Percentiles rank a stretch among this genome's conserved stretches.
Evolutionary conservation across 2,113 vertebrate species (phyloP).

Genomic region (Aptenodytes forsteri): DNA sequence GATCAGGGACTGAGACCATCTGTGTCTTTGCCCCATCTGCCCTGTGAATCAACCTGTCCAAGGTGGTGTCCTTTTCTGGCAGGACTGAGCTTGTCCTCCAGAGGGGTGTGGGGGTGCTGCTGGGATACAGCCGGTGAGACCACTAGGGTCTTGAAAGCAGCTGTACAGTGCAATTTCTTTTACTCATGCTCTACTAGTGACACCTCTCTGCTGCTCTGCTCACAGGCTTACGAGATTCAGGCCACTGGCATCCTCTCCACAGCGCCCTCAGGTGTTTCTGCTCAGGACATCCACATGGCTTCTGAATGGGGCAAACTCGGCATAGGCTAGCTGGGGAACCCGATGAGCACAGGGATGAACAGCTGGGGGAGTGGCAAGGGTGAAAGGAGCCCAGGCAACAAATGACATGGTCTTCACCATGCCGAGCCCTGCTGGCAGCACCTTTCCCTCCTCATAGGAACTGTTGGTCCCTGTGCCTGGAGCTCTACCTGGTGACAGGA

Average conservation of each 20-base stretch:
- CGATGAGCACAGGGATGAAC: accelerated
- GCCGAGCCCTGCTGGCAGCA: not conserved
- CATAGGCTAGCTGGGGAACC: accelerated
- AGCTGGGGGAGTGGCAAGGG: no score
- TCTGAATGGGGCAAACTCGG: not conserved
- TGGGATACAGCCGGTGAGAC: not conserved
- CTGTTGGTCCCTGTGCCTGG: no score
- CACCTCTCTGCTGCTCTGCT: not conserved
- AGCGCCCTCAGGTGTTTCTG: not conserved
- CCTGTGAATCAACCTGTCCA: not conserved
- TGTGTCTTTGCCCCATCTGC: not conserved
- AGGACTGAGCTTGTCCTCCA: not conserved
- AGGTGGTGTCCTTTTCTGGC: not conserved
- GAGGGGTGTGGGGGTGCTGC: accelerated
- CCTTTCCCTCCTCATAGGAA: not conserved
- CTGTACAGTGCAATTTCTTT: no score
- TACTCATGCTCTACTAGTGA: not conserved
- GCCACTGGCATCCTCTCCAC: not conserved
- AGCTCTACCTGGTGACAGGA: not conserved
- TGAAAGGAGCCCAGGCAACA: not conserved
- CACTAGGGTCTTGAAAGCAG: not conserved
- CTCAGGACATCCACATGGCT: not conserved
- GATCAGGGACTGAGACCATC: not conserved
- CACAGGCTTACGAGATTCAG: not conserved
- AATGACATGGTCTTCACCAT: not conserved